phyloP scores from a whole-genome alignment of 2,797 vertebrate species.

The Muscicapa striata region DNA sequence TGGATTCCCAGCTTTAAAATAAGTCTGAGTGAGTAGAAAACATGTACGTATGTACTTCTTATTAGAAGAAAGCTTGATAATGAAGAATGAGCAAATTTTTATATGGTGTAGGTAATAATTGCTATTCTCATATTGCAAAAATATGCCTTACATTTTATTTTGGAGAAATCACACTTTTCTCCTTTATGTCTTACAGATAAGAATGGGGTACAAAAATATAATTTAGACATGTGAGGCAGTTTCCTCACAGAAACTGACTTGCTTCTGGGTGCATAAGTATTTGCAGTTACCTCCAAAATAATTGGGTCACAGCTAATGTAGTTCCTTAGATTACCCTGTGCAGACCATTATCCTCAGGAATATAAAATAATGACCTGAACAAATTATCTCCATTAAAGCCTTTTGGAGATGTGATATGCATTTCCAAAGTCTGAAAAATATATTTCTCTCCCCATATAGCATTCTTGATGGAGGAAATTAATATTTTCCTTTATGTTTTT shows the following conservation, averaged over 20 bases:
- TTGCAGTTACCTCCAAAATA: slow-evolving; percentile 9
- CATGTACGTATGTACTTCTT: background rate
- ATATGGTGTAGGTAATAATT: background rate
- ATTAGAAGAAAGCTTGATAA: background rate
- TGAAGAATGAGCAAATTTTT: background rate
- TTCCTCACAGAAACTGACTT: background rate
- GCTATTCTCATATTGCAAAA: background rate
- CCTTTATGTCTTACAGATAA: background rate
- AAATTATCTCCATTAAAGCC: background rate
- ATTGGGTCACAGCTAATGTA: slow-evolving; percentile 11
- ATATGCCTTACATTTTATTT: background rate
- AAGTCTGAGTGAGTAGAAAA: background rate
- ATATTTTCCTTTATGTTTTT: background rate
- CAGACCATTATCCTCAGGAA: background rate
- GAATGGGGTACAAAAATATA: background rate
- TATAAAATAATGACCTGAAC: background rate
- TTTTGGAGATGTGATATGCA: background rate
- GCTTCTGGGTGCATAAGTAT: background rate
- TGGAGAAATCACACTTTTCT: background rate
- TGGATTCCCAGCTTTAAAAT: background rate
- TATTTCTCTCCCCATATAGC: background rate
- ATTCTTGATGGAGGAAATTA: background rate
- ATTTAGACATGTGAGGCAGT: background rate
- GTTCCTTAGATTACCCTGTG: background rate
- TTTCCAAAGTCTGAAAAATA: background rate